phyloP scores from a whole-genome alignment of 2,888 invertebrate species.

The Atethmia centrago region DNA sequence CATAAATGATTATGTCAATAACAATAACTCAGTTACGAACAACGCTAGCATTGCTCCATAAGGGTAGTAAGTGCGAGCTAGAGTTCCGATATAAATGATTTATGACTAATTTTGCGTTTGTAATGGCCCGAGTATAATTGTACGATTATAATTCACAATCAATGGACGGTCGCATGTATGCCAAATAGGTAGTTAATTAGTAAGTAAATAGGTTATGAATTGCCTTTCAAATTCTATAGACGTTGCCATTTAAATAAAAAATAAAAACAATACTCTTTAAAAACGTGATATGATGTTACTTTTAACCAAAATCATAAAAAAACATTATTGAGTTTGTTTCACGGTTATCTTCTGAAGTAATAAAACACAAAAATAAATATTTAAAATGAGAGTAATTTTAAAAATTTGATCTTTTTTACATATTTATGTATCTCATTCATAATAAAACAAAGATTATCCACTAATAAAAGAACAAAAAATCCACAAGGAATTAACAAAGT shows the following conservation, averaged over 20 bases:
- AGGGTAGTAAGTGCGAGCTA: not conserved
- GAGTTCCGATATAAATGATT: not conserved
- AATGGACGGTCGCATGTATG: not conserved
- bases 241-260: not conserved
- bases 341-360: not conserved
- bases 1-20: not conserved
- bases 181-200: not conserved
- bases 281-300: not conserved
- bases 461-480: not conserved
- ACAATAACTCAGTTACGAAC: not conserved
- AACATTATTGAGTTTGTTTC: not conserved
- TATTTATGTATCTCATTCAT: not conserved
- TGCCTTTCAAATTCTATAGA: constrained; percentile 20
- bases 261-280: not conserved
- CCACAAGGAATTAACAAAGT: not conserved
- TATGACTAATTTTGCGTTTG: not conserved
- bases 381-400: too few relatives aligned
- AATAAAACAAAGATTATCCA: too few relatives aligned
- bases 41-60: not conserved
- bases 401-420: too few relatives aligned
- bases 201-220: not conserved
- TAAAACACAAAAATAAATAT: not conserved
- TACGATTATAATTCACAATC: not conserved
- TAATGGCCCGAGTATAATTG: too few relatives aligned
- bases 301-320: not conserved